Base-by-base conservation (phyloP, 64 coral and sea anemone species). In the Cladopsammia gracilis region DNA sequence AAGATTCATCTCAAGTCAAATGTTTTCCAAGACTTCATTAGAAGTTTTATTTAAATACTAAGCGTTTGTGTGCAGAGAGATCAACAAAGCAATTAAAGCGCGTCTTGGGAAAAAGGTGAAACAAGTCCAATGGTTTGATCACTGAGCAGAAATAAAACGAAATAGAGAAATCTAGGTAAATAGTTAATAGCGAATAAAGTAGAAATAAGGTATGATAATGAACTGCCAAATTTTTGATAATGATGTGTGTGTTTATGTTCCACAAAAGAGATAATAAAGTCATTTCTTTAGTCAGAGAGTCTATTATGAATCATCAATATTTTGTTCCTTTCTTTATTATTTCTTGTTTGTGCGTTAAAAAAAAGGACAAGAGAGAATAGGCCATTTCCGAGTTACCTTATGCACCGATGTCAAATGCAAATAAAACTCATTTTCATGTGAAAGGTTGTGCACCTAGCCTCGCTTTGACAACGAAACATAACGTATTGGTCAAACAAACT, bases 241-340 rank as follows among this genome's bases (percentile, higher is more conserved):
- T 56, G 47, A 49, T 3, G 72, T 18, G 72, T 75, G 72, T 19
- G 18, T 51, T 48, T 50, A 7, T 56, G 5, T 56, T 7, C 12
- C 7, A 2, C 43, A 18, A 16, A 75, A 6, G 47, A 75, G 67
- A 51, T 13, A 75, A 75, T 75, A 48, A 49, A 75, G 43, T 48
- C 18, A 20, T 75, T 75, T 20, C 44, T 75, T 48, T 48, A 18
- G 13, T 34, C 34, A 18, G 44, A 75, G 72, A 19, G 10, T 75
- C 72, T 75, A 9, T 75, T 75, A 43, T 75, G 14, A n/a, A n/a
- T n/a, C 44, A 73, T 73, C 43, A 73, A 73, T 73, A 73, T 73
- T 75, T 75, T 75, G 72, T 51, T 75, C 72, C 72, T 18, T 75
- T 20, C 47, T 75, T 46, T 48, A 48, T 75, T 18, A 75, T 49